Evolutionary conservation across 2,113 vertebrate species (phyloP).

Genomic region (Proterorhinus semilunaris): DNA sequence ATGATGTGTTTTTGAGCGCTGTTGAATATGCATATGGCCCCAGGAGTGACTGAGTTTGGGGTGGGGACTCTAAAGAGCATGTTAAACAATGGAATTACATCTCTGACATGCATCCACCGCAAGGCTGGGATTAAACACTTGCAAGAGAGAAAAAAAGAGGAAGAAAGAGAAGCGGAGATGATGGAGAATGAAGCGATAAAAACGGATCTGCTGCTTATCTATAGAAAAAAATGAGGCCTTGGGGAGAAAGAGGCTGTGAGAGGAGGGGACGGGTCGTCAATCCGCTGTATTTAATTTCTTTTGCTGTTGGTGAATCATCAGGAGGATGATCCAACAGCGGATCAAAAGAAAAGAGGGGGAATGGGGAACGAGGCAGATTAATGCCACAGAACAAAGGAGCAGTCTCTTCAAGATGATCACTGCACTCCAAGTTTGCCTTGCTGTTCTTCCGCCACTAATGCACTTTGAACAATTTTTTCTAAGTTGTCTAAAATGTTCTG

Average conservation of each 20-base stretch:
- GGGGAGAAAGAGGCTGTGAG: conserved; percentile 47
- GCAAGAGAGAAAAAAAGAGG: conserved; percentile 41
- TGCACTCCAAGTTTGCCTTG: conserved; percentile 36
- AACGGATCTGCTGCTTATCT: conserved; percentile 68
- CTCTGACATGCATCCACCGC: conserved; percentile 74
- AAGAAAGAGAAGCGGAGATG: conserved; percentile 34
- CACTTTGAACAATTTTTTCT: conserved; percentile 32
- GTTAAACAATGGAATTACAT: conserved; percentile 78
- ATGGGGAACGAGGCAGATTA: conserved; percentile 66
- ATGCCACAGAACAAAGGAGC: conserved; percentile 69
- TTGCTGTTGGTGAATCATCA: conserved; percentile 76
- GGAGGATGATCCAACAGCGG: conserved; percentile 73
- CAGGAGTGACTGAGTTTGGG: conserved; percentile 66
- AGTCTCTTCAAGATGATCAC: conserved; percentile 58
- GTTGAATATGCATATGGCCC: conserved; percentile 74
- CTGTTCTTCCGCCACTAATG: conserved; percentile 23
- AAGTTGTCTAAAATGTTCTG: background rate
- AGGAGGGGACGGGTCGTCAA: conserved; percentile 55
- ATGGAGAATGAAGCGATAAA: conserved; percentile 68
- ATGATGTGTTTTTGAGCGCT: conserved; percentile 70
- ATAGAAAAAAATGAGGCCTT: conserved; percentile 68
- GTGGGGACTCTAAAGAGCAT: conserved; percentile 66
- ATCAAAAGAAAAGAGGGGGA: conserved; percentile 71
- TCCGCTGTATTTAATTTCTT: conserved; percentile 78
- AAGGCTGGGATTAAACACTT: conserved; percentile 74